phyloP scores from a whole-genome alignment of 1,140 invertebrate genomes.

The Charaxes varanes region DNA sequence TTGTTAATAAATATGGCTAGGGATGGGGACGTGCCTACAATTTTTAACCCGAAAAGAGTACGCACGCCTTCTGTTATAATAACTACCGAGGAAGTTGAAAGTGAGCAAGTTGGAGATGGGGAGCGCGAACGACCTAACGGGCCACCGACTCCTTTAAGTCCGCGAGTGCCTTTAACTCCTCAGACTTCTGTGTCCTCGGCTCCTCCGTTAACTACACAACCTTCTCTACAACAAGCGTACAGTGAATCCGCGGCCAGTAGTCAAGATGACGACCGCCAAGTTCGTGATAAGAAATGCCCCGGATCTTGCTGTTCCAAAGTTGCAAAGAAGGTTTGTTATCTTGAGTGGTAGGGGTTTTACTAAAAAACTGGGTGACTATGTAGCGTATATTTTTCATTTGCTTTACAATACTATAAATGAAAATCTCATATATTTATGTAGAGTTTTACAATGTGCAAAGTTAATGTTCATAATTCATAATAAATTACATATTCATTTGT shows the following conservation, averaged over 20 bases:
- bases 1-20: slow-evolving; percentile 53
- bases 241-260: slow-evolving; percentile 75
- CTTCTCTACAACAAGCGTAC: slow-evolving; percentile 59
- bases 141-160: slow-evolving; percentile 57
- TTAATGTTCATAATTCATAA: no score
- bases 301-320: slow-evolving; percentile 82
- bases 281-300: slow-evolving; percentile 74
- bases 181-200: slow-evolving; percentile 58
- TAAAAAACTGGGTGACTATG: no score
- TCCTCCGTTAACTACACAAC: slow-evolving; percentile 55
- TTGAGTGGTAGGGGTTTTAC: no score
- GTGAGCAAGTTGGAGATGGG: slow-evolving; percentile 41
- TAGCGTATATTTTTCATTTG: no score
- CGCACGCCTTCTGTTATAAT: slow-evolving; percentile 82
- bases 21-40: slow-evolving; percentile 82
- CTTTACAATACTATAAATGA: no score
- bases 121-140: slow-evolving; percentile 55
- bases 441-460: no score
- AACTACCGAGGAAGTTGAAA: slow-evolving; percentile 76
- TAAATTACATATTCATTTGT: no score
- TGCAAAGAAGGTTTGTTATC: slow-evolving; percentile 75
- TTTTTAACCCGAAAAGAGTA: slow-evolving; percentile 83
- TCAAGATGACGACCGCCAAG: slow-evolving; percentile 65
- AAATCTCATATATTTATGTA: no score
- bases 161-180: slow-evolving; percentile 57